Percentiles rank a stretch among this genome's conserved stretches.
These are phyloP conservation scores for Brachyhypopomus gauderio DNA, from an alignment of 2,113 vertebrate genomes.

Conservation along the genomic window DNA sequence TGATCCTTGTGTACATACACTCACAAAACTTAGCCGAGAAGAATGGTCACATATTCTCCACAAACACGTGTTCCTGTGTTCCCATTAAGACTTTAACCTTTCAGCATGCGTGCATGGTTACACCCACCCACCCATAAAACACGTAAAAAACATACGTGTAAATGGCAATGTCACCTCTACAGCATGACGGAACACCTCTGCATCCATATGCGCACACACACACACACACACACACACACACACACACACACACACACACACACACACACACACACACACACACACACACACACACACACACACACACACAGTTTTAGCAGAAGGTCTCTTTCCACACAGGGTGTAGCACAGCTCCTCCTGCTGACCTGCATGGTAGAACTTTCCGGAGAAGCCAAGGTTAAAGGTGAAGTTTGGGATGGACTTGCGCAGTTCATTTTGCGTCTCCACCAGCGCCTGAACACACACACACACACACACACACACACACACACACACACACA, in stretches of 20 bases:
- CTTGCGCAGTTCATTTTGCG: slow-evolving; percentile 87
- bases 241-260: not conserved
- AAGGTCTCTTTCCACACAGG: too few relatives aligned
- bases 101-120: too few relatives aligned
- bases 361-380: slow-evolving; percentile 98
- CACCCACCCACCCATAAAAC: too few relatives aligned
- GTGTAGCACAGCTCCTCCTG: not conserved
- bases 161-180: too few relatives aligned
- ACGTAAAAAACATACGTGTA: too few relatives aligned
- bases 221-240: not conserved
- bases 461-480: slow-evolving; percentile 13
- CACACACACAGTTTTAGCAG: not conserved
- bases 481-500: slow-evolving; percentile 39
- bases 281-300: not conserved
- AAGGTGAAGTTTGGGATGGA: slow-evolving; percentile 98
- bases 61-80: too few relatives aligned
- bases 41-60: too few relatives aligned
- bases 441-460: slow-evolving; percentile 88
- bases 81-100: too few relatives aligned
- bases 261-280: not conserved
- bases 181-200: too few relatives aligned
- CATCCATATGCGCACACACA: too few relatives aligned
- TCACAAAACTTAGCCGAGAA: too few relatives aligned
- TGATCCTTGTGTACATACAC: too few relatives aligned
- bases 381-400: slow-evolving; percentile 99